phyloP scores from a whole-genome alignment of 2,888 invertebrate species.

The Epinotia demarniana region DNA sequence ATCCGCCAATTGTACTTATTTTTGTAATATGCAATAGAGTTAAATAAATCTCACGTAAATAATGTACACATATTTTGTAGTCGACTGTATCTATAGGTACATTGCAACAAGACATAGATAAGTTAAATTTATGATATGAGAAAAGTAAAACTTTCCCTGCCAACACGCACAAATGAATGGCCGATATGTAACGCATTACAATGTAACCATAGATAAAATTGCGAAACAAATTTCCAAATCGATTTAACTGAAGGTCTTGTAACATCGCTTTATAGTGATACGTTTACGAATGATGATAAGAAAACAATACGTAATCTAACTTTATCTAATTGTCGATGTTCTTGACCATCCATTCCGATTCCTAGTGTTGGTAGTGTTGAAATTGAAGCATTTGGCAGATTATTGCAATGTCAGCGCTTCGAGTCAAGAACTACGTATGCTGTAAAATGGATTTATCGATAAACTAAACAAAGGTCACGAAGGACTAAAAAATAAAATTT shows the following conservation, averaged over 20 bases:
- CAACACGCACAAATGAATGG: background rate
- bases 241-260: conserved; percentile 15
- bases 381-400: conserved; percentile 29
- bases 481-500: background rate
- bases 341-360: conserved; percentile 33
- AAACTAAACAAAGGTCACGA: background rate
- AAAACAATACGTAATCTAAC: conserved; percentile 17
- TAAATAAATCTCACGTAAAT: no score
- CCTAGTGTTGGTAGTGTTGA: conserved; percentile 28
- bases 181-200: background rate
- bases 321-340: conserved; percentile 34
- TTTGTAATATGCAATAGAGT: no score
- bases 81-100: background rate
- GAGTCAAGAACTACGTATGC: background rate
- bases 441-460: background rate
- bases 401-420: conserved; percentile 18
- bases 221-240: conserved; percentile 12
- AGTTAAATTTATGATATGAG: background rate
- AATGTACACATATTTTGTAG: background rate
- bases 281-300: conserved; percentile 20
- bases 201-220: conserved; percentile 16
- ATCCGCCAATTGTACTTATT: no score
- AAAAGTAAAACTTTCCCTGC: conserved; percentile 11
- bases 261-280: conserved; percentile 26
- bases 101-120: background rate